Evolutionary conservation across 2,797 vertebrate genomes (phyloP), one percentile per base, ranked within the genome.

Genomic region (Odontamblyopus rebecca): DNA sequence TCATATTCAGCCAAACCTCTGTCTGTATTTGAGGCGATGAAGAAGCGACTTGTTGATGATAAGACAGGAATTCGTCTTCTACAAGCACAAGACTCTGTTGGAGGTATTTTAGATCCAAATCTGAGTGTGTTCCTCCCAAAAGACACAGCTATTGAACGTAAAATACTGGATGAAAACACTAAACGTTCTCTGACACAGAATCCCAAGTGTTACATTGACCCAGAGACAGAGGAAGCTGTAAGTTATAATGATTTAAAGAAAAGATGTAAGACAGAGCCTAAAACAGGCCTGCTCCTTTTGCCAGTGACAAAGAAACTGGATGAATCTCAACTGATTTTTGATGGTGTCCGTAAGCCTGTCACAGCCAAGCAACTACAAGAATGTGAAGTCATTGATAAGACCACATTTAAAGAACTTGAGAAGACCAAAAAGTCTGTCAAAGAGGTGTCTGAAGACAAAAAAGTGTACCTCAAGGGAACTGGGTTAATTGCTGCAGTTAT

Each of bases 101-200:
- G 97, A 75, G 97, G 97, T 1, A 94, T 98, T 53, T 92, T 98
- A 67, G 97, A 98, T 89, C 96, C 97, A 0, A 89, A 93, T 44
- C 93, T 96, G 56, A 97, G 97, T 73, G 94, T 98, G 54, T 98
- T 96, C 80, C 85, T 98, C 1, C 94, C 96, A 1, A 95, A 94
- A 91, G 93, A 96, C 26, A 69, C 91, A 26, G 97, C 97, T 60
- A 90, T 97, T 23, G 93, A 95, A 44, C 94, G 91, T 70, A 95
- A 93, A 8, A 73, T 98, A 83, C 92, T 98, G 64, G 95, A 98
- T 88, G 91, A 94, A 82, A 91, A 96, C 48, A 84, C 97, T 9
- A 87, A 89, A 65, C 89, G 90, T 67, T 83, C 90, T 75, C 85
- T 98, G 8, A 95, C 92, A 60, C 90, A 93, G 74, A 93, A 81